Evolutionary conservation across 1,140 invertebrate genomes (phyloP), one percentile per base, ranked within the genome.

Genomic region (Meloidogyne hapla): DNA sequence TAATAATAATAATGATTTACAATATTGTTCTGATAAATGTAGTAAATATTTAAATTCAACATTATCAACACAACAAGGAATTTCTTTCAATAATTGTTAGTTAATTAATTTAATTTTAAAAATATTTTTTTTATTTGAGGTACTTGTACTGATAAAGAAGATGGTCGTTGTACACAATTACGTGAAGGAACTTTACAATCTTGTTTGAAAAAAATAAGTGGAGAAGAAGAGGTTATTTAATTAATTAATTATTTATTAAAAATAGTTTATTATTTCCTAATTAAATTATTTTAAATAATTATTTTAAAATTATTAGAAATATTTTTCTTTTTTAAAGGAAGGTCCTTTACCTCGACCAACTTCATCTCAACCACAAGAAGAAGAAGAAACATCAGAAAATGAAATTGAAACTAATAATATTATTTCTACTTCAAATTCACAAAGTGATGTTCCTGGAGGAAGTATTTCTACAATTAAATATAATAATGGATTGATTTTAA

Each of bases 91-190:
- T 12, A 70, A 12, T 1, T 83, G 82, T 73, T 26, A 21, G n/a
- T 25, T 61, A 1, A 18, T 42, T 10, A 8, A 21, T 15, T 25
- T n/a, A 9, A 21, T n/a, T n/a, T n/a, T n/a, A 70, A 1, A 21
- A 6, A 6, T 33, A 15, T n/a, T 42, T 26, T 48, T 26, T 1
- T 2, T 4, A 15, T 13, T 18, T 69, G 28, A 70, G 69, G 69
- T 73, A 83, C 84, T 9, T 83, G 82, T 62, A 83, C 82, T 13
- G 83, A 83, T 62, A 83, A 83, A 40, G 82, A 83, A 33, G 82
- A 83, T 75, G 69, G 75, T 15, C 61, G 83, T 5, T 83, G 82
- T 67, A 70, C 66, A 15, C 84, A 83, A 38, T 61, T 83, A 26
- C 73, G 69, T 26, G 81, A 83, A 18, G 64, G 71, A 25, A 74